Base-by-base conservation (phyloP, 2,888 invertebrate genomes). In the Itoplectis maculator region DNA sequence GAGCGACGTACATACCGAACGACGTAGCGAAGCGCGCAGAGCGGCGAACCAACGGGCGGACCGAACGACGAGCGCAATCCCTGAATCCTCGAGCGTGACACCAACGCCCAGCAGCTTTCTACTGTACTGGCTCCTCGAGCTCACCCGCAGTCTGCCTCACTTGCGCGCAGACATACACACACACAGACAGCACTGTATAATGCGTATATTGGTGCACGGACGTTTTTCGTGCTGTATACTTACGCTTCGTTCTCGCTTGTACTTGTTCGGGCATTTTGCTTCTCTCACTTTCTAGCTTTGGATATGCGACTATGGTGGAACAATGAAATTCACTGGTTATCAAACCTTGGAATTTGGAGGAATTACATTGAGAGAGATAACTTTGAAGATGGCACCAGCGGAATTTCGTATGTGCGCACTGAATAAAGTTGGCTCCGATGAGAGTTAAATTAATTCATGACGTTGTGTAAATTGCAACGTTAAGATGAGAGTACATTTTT, bases 71-170 rank as follows among this genome's bases (percentile, higher is more conserved):
- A 85, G 79, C 85, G 86, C 86, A 86, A 88, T 88, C 86, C 86
- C 86, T 87, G 87, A 86, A 87, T 86, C 88, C 85, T 83, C 87
- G 74, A 84, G 84, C 84, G 82, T 84, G 82, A 84, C 82, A 84
- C 72, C 78, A 80, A 84, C 82, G 82, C 84, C 84, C 82, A 77
- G 69, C 79, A 82, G 84, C 84, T 84, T 84, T 84, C 84, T 84
- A 82, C 82, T 65, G 65, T 15, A 13, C 68, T 72, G 37, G 66
- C 56, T 78, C 54, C 18, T 66, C 69, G 56, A 76, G 66, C 70
- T 79, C 78, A 37, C 59, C 69, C 73, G 79, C 72, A 72, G 59
- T 65, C 49, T 61, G n/a, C 73, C 45, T 37, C 45, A 29, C 66
- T 61, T 29, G 29, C n/a, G 29, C 5, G 29, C 5, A 29, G 3